A percentile compares a stretch with the other conserved stretches of the same genome.
phyloP scores from a whole-genome alignment of 2,113 vertebrate species.

The Cochlearius cochlearius region DNA sequence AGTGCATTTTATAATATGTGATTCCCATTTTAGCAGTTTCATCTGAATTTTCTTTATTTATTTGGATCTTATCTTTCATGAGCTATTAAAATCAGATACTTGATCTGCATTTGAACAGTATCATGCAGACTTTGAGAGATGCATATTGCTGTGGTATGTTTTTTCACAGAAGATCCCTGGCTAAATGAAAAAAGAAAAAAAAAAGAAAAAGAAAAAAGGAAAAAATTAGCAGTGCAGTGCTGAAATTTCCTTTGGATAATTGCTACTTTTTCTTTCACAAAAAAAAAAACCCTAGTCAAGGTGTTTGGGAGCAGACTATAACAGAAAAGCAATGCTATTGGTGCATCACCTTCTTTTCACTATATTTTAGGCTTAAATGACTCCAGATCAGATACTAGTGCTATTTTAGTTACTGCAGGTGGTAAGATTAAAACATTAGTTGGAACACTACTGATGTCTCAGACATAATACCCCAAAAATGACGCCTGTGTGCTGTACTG shows the following conservation, averaged over 20 bases:
- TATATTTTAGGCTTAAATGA: not conserved
- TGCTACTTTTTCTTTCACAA: not conserved
- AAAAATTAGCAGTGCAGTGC: not conserved
- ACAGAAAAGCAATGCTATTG: rapidly evolving
- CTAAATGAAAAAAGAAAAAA: not conserved
- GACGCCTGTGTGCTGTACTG: rapidly evolving
- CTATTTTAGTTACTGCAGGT: not conserved
- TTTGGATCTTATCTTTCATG: not conserved
- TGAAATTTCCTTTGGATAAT: not conserved
- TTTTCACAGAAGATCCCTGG: not conserved
- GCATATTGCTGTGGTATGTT: not conserved
- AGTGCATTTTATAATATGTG: not conserved
- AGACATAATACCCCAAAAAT: not conserved
- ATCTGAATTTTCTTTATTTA: not conserved
- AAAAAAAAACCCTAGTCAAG: not conserved
- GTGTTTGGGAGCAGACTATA: not conserved
- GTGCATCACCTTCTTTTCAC: not conserved
- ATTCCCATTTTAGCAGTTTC: not conserved
- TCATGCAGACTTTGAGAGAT: not conserved
- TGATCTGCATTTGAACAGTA: not conserved
- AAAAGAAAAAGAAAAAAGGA: rapidly evolving
- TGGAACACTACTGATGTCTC: not conserved
- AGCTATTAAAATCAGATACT: not conserved
- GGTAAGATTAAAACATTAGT: not conserved
- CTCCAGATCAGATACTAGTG: not conserved